Evolutionary conservation across 35 echinoderm and acorn worm genomes (phyloP).

Genomic region (Ophiothrix spiculata): DNA sequence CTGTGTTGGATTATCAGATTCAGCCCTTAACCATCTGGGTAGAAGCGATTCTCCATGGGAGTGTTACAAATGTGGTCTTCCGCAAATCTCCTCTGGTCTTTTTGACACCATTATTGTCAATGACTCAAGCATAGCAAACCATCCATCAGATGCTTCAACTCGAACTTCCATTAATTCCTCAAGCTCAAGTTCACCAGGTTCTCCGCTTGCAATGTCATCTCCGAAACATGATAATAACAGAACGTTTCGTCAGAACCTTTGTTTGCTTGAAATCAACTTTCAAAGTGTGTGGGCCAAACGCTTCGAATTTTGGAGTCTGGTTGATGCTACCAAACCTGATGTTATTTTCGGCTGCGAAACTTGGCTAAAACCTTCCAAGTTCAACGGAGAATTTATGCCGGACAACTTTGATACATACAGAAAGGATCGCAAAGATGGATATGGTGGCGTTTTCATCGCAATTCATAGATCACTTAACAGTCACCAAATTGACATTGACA

Average conservation of each 20-base stretch:
- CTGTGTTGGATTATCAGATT: too few relatives aligned
- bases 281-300: conserved; percentile 26
- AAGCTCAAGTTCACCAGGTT: background rate
- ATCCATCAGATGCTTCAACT: too few relatives aligned
- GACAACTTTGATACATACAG: background rate
- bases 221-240: background rate
- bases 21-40: too few relatives aligned
- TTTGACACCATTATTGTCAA: too few relatives aligned
- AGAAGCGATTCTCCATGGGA: too few relatives aligned
- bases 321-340: too few relatives aligned
- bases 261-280: conserved; percentile 26
- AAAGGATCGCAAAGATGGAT: conserved; percentile 32
- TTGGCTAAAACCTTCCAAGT: background rate
- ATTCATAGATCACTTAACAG: background rate
- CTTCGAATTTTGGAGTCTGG: background rate
- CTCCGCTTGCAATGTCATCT: background rate
- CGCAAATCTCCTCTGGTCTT: too few relatives aligned
- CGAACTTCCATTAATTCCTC: background rate
- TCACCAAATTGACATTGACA: background rate
- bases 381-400: background rate
- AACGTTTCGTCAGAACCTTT: background rate
- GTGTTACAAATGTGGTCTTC: too few relatives aligned
- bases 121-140: too few relatives aligned
- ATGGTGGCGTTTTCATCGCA: conserved; percentile 7
- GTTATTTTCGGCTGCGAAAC: conserved; percentile 17